Evolutionary conservation across 92 coral and sea anemone species (phyloP).

Genomic region (Micromussa lordhowensis): DNA sequence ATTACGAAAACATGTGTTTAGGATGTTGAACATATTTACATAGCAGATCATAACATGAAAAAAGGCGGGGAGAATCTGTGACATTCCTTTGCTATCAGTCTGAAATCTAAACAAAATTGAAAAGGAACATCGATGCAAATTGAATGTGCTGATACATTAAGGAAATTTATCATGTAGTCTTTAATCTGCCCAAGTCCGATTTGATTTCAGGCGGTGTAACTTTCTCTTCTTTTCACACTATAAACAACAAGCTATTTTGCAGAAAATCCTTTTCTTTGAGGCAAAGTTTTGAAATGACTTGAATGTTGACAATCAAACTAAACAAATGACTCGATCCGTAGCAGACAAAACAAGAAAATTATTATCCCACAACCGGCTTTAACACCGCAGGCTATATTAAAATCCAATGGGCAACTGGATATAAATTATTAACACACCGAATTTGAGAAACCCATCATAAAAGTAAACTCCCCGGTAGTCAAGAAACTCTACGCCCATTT

Average conservation of each 20-base stretch:
- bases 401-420: neutral
- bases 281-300: neutral
- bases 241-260: neutral
- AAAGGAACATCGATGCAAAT: neutral
- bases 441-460: neutral
- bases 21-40: conserved; percentile 9
- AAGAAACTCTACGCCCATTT: neutral
- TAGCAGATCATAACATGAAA: neutral
- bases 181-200: neutral
- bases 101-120: conserved; percentile 20
- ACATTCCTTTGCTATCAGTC: conserved; percentile 16
- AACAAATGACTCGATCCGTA: neutral
- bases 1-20: neutral
- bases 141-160: neutral
- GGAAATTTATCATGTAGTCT: neutral
- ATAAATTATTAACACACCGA: neutral
- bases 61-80: neutral
- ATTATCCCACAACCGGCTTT: neutral
- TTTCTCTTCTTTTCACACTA: neutral
- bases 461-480: neutral
- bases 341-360: neutral
- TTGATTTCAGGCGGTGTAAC: neutral
- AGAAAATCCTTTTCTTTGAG: neutral
- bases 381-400: conserved; percentile 1
- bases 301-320: neutral